Percentiles rank a stretch among this genome's conserved stretches.
phyloP scores from a whole-genome alignment of 2,797 vertebrate genomes.

The Carapus acus region DNA sequence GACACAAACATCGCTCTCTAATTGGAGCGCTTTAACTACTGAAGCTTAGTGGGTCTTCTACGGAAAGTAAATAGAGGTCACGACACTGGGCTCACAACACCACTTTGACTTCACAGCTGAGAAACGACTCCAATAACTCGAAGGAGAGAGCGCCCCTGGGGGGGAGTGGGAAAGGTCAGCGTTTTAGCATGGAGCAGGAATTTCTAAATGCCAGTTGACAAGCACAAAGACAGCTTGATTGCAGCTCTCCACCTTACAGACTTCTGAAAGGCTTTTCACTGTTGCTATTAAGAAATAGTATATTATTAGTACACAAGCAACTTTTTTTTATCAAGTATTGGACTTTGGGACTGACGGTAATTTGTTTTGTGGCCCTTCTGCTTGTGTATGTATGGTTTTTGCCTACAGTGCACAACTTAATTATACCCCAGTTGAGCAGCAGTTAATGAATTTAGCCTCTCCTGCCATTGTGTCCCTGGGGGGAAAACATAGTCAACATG shows the following conservation, averaged over 20 bases:
- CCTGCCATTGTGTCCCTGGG: constrained; percentile 44
- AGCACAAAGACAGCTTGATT: constrained; percentile 64
- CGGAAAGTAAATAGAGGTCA: constrained; percentile 72
- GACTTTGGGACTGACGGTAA: constrained; percentile 54
- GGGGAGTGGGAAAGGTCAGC: constrained; percentile 64
- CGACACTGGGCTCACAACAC: constrained; percentile 56
- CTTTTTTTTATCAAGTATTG: constrained; percentile 46
- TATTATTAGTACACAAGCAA: constrained; percentile 50
- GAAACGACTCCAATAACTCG: constrained; percentile 68
- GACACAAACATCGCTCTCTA: constrained; percentile 65
- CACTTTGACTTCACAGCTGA: constrained; percentile 67
- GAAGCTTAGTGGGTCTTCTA: constrained; percentile 64
- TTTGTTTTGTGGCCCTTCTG: constrained; percentile 51
- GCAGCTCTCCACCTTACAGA: constrained; percentile 42
- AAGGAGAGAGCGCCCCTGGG: constrained; percentile 43
- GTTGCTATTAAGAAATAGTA: constrained; percentile 59
- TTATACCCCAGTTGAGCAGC: constrained; percentile 59
- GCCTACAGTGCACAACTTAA: constrained; percentile 62
- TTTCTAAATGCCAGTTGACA: constrained; percentile 67
- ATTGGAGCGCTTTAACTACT: constrained; percentile 70
- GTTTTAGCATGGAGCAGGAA: constrained; percentile 60
- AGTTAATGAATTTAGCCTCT: constrained; percentile 67
- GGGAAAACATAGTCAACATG: constrained; percentile 42
- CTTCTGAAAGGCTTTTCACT: constrained; percentile 48
- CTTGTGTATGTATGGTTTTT: constrained; percentile 41